Conservation (phyloP, 2,113 vertebrate species). For the Anguilla japonica region DNA sequence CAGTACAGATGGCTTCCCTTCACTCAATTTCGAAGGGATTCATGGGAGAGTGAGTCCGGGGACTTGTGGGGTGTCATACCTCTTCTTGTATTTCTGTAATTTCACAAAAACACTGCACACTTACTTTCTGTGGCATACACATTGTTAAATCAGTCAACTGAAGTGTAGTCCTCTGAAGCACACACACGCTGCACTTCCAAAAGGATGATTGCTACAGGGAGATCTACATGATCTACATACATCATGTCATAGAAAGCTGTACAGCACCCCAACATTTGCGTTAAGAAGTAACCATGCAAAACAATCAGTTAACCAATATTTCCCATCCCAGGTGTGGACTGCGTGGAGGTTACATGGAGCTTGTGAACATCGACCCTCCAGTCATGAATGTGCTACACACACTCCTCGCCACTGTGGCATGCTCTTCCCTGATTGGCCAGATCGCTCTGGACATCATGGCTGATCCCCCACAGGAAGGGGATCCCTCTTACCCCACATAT, state of each 20-base stretch:
- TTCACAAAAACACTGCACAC: background rate
- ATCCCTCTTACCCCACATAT: slow-evolving; percentile 63
- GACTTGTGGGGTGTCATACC: background rate
- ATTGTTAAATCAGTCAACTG: too few species aligned
- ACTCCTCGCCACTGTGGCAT: background rate
- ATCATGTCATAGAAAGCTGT: background rate
- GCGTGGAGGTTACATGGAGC: slow-evolving; percentile 71
- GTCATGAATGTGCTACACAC: background rate
- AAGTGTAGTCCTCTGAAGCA: too few species aligned
- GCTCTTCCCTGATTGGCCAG: slow-evolving; percentile 53
- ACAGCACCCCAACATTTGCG: background rate
- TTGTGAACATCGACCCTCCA: slow-evolving; percentile 46
- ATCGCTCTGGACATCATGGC: slow-evolving; percentile 65
- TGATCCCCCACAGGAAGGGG: slow-evolving; percentile 63
- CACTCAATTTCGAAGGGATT: slow-evolving; percentile 71
- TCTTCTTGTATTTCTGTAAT: too few species aligned
- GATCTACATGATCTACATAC: background rate
- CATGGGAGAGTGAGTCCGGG: slow-evolving; percentile 66
- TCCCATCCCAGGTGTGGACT: slow-evolving; percentile 63
- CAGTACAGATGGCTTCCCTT: slow-evolving; percentile 69
- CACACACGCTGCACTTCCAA: too few species aligned
- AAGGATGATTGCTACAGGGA: too few species aligned
- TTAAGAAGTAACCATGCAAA: background rate
- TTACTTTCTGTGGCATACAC: background rate
- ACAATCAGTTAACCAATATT: background rate